Evolutionary conservation across 2,797 vertebrate species (phyloP).

Genomic region (Thamnophis elegans): DNA sequence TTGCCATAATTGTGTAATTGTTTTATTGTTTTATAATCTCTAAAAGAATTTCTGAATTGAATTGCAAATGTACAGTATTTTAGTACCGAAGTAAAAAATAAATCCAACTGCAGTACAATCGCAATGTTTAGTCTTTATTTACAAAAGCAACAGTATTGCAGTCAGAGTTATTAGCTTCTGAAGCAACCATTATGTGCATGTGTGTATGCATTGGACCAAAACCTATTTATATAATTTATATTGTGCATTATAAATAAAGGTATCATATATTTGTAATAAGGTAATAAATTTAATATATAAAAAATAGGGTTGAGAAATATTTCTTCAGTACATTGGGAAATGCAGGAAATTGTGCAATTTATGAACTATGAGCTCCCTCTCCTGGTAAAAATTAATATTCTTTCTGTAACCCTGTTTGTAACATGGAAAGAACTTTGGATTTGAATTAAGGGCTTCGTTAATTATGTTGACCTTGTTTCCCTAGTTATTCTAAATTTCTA

Average conservation of each 20-base stretch:
- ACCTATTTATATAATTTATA: neutral
- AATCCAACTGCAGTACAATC: neutral
- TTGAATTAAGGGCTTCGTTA: neutral
- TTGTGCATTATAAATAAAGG: neutral
- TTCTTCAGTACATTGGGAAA: neutral
- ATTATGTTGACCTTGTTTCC: neutral
- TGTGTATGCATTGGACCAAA: neutral
- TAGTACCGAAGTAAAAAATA: neutral
- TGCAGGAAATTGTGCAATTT: neutral
- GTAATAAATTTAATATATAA: neutral
- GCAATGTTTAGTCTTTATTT: neutral
- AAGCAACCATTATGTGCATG: neutral
- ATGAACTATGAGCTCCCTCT: constrained; percentile 11
- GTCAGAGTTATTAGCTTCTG: neutral
- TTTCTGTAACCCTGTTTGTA: neutral
- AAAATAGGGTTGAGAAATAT: neutral
- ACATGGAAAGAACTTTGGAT: neutral
- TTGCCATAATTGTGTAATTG: neutral
- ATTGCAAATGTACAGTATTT: neutral
- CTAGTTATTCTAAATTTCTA: neutral
- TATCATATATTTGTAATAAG: neutral
- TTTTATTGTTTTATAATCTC: neutral
- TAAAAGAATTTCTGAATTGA: neutral
- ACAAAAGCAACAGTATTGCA: neutral
- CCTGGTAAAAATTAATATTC: neutral